Conservation (phyloP, 2,888 invertebrate species). For the Chrysotoxum bicinctum region DNA sequence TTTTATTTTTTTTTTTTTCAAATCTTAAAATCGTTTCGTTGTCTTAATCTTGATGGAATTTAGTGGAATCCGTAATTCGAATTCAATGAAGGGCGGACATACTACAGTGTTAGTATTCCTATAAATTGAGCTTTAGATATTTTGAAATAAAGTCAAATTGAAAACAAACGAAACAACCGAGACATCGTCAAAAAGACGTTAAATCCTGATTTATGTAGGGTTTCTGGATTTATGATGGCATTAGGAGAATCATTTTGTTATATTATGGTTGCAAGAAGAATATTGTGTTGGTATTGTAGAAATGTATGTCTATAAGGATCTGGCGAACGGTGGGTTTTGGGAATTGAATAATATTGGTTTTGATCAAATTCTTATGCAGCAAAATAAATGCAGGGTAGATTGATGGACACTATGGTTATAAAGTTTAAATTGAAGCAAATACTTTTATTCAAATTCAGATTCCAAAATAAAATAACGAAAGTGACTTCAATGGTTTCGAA, state of each 20-base stretch:
- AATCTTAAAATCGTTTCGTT: neutral
- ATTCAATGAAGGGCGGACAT: constrained; percentile 17
- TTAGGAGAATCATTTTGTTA: constrained; percentile 37
- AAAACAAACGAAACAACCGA: constrained; percentile 42
- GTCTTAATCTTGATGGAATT: constrained; percentile 1
- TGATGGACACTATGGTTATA: no score
- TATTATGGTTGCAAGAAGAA: neutral
- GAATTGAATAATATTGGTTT: no score
- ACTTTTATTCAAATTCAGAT: no score
- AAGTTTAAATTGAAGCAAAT: no score
- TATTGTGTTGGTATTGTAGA: no score
- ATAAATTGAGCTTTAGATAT: constrained; percentile 15
- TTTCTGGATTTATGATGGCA: constrained; percentile 47
- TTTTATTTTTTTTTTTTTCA: neutral
- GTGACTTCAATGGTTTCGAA: no score
- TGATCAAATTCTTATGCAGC: no score
- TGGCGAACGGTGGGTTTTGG: no score
- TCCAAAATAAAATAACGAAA: no score
- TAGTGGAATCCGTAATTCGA: constrained; percentile 29
- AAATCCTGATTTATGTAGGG: constrained; percentile 38
- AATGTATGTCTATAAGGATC: no score
- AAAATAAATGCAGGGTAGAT: no score
- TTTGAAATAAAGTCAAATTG: constrained; percentile 55
- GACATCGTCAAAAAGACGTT: constrained; percentile 38
- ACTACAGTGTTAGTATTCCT: constrained; percentile 6